Percentiles rank a stretch among this genome's conserved stretches.
phyloP scores from a whole-genome alignment of 2,888 invertebrate genomes.

The Pardosa pseudoannulata region DNA sequence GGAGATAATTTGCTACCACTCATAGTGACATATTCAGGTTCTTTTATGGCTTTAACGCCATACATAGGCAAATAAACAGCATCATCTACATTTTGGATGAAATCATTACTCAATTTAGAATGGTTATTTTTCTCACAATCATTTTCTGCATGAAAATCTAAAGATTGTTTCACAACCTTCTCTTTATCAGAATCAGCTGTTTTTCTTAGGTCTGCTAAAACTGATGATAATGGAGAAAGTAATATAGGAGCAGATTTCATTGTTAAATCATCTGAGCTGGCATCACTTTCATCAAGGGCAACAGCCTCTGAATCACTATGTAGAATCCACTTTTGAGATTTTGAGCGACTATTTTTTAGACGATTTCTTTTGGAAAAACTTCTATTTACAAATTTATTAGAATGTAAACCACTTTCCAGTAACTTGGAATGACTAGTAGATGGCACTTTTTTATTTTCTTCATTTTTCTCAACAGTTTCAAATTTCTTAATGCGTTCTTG shows the following conservation, averaged over 20 bases:
- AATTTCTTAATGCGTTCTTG: slow-evolving; percentile 76
- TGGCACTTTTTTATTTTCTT: background rate
- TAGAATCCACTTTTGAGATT: slow-evolving; percentile 31
- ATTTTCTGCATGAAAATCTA: no score
- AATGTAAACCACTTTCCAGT: background rate
- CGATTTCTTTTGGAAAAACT: slow-evolving; percentile 37
- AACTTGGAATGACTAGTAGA: background rate
- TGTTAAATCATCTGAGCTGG: slow-evolving; percentile 63
- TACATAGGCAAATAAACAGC: slow-evolving; percentile 69
- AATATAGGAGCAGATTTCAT: slow-evolving; percentile 70
- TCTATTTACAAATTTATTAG: background rate
- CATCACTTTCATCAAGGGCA: slow-evolving; percentile 29
- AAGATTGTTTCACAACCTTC: background rate
- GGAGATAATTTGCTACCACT: slow-evolving; percentile 28
- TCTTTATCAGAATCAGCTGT: slow-evolving; percentile 72
- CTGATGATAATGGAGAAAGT: slow-evolving; percentile 66
- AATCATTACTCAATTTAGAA: no score
- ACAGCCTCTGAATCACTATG: slow-evolving; percentile 66
- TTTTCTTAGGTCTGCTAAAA: slow-evolving; percentile 73
- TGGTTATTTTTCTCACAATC: no score
- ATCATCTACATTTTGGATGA: slow-evolving; percentile 35
- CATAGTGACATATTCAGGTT: slow-evolving; percentile 73
- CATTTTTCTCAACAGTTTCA: slow-evolving; percentile 59
- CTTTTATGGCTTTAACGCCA: slow-evolving; percentile 40
- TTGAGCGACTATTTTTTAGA: slow-evolving; percentile 35